Percentiles rank a stretch among this genome's conserved stretches.
phyloP scores from a whole-genome alignment of 2,113 vertebrate genomes.

The Mus spicilegus region DNA sequence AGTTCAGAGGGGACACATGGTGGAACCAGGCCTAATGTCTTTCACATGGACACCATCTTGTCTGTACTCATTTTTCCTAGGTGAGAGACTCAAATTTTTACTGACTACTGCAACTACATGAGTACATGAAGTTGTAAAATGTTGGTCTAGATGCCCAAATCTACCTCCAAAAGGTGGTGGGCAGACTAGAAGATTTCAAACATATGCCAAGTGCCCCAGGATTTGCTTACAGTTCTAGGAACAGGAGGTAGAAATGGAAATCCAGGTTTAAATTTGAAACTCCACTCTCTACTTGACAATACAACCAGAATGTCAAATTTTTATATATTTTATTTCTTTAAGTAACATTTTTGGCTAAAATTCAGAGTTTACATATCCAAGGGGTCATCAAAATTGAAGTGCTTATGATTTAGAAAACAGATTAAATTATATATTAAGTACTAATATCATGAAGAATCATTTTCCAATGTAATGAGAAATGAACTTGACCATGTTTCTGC shows the following conservation, averaged over 20 bases:
- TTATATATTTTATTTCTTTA: not conserved
- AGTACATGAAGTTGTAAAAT: not conserved
- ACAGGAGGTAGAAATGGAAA: not conserved
- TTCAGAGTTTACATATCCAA: not conserved
- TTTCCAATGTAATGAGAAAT: not conserved
- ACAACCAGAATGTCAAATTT: not conserved
- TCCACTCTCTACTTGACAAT: not conserved
- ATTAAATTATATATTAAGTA: constrained; percentile 20
- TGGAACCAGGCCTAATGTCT: not conserved
- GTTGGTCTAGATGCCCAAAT: not conserved
- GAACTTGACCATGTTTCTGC: not conserved
- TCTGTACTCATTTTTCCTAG: not conserved
- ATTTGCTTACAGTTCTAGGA: not conserved
- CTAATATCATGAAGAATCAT: not conserved
- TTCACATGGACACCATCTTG: not conserved
- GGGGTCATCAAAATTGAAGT: not conserved
- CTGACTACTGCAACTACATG: not conserved
- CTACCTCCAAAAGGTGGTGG: not conserved
- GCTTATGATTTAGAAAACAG: constrained; percentile 30
- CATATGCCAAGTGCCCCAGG: not conserved
- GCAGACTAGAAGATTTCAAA: not conserved
- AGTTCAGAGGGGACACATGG: not conserved
- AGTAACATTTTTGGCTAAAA: not conserved
- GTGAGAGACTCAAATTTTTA: not conserved
- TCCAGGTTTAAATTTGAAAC: not conserved